Base-by-base conservation (phyloP, 2,888 invertebrate species). In the Hypercompe scribonia region DNA sequence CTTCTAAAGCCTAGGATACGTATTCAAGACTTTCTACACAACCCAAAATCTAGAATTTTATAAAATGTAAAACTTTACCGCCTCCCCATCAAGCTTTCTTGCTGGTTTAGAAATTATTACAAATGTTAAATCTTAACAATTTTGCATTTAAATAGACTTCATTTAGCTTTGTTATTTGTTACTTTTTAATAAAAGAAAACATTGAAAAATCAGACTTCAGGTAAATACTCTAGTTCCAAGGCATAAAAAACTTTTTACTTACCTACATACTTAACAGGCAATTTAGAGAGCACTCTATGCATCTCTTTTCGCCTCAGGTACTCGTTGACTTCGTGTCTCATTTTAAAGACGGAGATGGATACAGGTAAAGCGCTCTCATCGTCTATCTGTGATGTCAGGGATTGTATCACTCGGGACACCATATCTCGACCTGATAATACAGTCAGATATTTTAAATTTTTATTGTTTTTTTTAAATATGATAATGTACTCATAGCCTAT, bases 391-490 rank as follows among this genome's bases (percentile, higher is more conserved):
- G 90, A 90, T 5, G 97, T 97, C 77, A 97, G 85, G 0, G 97
- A 96, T 83, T 95, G 96, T 4, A 97, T 94, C 36, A 97, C 96
- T n/a, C 96, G 94, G 21, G 97, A 96, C n/a, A 97, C 95, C 94
- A 96, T 96, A 85, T 97, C 97, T 28, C 96, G 94, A 86, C 91
- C 97, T 97, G 86, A 34, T 70, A 7, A 70, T 34, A 28, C 1
- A 69, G 33, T 58, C 18, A 58, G 3, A 28, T 18, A 10, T 54
- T 54, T 54, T 15, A 58, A 28, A 31, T 3, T 11, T 0, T 7
- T 61, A 61, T 61, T 61, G 18, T n/a, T n/a, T n/a, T n/a, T n/a
- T n/a, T n/a, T n/a, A n/a, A n/a, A n/a, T n/a, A n/a, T n/a, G n/a
- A n/a, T n/a, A n/a, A n/a, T n/a, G n/a, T n/a, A n/a, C n/a, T n/a